These are phyloP conservation scores for Cremastobaeus sp. DNA, from an alignment of 2,888 invertebrate species.

Conservation along the genomic window DNA sequence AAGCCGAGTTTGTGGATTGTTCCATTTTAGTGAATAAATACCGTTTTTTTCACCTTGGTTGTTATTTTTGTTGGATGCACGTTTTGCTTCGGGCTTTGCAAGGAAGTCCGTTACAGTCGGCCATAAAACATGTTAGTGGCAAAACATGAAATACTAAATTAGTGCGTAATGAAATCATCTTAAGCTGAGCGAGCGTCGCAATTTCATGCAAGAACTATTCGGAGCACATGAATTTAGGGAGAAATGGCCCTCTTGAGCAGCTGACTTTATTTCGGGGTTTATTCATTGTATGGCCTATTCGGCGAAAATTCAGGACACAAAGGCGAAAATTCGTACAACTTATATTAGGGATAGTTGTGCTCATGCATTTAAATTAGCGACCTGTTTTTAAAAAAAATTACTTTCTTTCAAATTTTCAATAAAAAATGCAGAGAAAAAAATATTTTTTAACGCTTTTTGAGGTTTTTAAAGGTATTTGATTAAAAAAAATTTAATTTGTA, in stretches of 20 bases:
- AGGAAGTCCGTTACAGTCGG: constrained; percentile 21
- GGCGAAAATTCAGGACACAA: constrained; percentile 13
- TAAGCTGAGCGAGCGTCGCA: constrained; percentile 20
- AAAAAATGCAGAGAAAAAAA: too few relatives aligned
- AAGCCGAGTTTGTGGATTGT: too few relatives aligned
- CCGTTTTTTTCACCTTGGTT: background rate
- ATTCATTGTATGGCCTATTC: constrained; percentile 22
- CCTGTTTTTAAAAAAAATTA: too few relatives aligned
- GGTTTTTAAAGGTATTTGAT: too few relatives aligned
- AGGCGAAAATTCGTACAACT: too few relatives aligned
- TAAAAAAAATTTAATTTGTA: too few relatives aligned
- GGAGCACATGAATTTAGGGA: constrained; percentile 19
- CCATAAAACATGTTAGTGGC: constrained; percentile 44
- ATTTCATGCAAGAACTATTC: constrained; percentile 34
- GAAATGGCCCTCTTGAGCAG: constrained; percentile 11
- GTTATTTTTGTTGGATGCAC: background rate
- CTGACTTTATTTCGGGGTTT: constrained; percentile 26
- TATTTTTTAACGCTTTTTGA: too few relatives aligned
- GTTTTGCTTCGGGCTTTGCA: constrained; percentile 5
- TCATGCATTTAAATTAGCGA: too few relatives aligned
- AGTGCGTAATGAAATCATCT: constrained; percentile 54
- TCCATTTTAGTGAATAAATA: background rate
- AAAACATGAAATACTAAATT: constrained; percentile 56
- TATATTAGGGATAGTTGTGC: too few relatives aligned
- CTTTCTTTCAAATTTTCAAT: too few relatives aligned